Evolutionary conservation across 2,113 vertebrate genomes (phyloP).

Genomic region (Neofelis nebulosa): DNA sequence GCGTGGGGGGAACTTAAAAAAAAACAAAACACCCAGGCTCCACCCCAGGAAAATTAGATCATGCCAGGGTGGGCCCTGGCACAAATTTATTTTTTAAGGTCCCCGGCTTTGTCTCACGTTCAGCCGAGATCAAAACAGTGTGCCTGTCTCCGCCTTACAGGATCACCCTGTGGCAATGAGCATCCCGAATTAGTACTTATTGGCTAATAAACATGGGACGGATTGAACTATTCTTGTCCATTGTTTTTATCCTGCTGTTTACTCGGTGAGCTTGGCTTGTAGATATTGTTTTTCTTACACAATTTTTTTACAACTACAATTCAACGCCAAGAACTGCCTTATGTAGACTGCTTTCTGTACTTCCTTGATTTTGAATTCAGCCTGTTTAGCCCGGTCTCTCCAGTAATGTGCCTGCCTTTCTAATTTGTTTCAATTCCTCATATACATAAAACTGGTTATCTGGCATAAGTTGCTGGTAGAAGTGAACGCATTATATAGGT

Average conservation of each 20-base stretch:
- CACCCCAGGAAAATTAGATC: background rate
- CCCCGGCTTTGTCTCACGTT: background rate
- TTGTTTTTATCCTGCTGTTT: conserved; percentile 2
- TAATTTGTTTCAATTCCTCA: background rate
- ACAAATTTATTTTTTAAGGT: background rate
- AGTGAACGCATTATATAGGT: background rate
- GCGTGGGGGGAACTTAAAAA: background rate
- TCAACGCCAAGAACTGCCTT: conserved; percentile 15
- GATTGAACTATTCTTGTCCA: background rate
- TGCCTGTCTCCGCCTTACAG: background rate
- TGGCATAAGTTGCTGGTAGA: background rate
- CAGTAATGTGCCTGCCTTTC: background rate
- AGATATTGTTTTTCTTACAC: background rate
- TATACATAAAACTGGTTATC: background rate
- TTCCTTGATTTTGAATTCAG: conserved; percentile 6
- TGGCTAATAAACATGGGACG: background rate
- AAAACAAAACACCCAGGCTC: background rate
- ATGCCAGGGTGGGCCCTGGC: background rate
- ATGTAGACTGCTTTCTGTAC: background rate
- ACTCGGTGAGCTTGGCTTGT: background rate
- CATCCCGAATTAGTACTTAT: background rate
- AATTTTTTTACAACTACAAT: background rate
- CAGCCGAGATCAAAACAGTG: background rate
- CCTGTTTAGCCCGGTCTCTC: background rate
- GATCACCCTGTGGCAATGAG: background rate